These are phyloP conservation scores for Aplodontia rufa DNA, from an alignment of 2,113 vertebrate species.

Conservation along the genomic window DNA sequence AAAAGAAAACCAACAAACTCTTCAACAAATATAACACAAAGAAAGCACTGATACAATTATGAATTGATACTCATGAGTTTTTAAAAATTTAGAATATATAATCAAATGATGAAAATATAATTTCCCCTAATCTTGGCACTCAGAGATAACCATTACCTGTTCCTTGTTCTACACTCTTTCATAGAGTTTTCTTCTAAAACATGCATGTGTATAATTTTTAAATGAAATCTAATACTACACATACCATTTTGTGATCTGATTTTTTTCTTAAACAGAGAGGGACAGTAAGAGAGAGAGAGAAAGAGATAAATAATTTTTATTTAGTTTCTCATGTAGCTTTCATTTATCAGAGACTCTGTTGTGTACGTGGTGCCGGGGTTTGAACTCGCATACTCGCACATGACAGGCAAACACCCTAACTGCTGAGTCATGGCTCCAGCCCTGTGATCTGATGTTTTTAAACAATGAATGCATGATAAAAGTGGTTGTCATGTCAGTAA, in stretches of 20 bases:
- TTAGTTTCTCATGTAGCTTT: no score
- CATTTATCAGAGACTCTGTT: no score
- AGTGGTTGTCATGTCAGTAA: neutral
- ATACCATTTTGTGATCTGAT: neutral
- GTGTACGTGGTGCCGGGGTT: no score
- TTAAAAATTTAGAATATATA: neutral
- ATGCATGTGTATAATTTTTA: neutral
- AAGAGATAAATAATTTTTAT: no score
- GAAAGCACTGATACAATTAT: neutral
- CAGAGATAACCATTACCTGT: neutral
- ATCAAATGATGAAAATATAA: neutral
- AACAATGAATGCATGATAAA: neutral
- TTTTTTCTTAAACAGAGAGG: no score
- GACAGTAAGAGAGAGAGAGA: no score
- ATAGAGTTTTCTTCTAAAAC: slow-evolving; percentile 16
- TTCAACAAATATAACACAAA: neutral
- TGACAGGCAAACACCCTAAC: no score
- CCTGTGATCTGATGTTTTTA: no score
- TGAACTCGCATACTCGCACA: no score
- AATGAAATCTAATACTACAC: neutral
- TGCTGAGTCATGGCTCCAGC: no score
- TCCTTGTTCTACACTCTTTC: neutral
- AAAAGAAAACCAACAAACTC: no score
- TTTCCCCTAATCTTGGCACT: neutral
- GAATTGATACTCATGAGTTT: neutral